These are phyloP conservation scores for Alligator mississippiensis DNA, from an alignment of 2,113 vertebrate species.

Conservation along the genomic window DNA sequence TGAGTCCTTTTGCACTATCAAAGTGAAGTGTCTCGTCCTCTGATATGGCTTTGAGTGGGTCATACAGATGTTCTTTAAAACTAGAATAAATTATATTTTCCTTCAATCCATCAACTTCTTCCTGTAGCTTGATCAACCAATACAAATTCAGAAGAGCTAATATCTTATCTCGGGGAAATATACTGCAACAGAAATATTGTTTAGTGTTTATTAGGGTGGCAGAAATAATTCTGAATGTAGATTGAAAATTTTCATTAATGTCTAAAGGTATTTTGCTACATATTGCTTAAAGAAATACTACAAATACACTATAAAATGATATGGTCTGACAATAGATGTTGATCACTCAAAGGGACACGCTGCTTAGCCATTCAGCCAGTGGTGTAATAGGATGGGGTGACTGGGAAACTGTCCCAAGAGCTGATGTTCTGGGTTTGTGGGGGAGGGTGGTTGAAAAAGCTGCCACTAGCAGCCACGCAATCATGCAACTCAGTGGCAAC, in stretches of 20 bases:
- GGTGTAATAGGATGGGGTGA: no score
- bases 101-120: background rate
- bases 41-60: background rate
- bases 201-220: background rate
- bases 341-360: background rate
- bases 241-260: no score
- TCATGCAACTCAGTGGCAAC: no score
- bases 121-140: background rate
- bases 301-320: background rate
- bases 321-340: background rate
- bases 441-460: no score
- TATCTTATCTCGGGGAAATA: slow-evolving; percentile 19
- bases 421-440: no score
- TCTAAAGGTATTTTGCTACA: background rate
- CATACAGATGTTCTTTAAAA: background rate
- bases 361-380: background rate
- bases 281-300: background rate
- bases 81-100: background rate
- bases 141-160: background rate
- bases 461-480: no score
- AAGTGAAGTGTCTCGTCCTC: background rate
- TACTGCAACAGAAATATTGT: slow-evolving; percentile 5
- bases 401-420: no score
- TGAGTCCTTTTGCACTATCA: background rate
- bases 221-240: background rate